Conservation (phyloP, 2,888 invertebrate species). For the Sarcophaga subvicina region DNA sequence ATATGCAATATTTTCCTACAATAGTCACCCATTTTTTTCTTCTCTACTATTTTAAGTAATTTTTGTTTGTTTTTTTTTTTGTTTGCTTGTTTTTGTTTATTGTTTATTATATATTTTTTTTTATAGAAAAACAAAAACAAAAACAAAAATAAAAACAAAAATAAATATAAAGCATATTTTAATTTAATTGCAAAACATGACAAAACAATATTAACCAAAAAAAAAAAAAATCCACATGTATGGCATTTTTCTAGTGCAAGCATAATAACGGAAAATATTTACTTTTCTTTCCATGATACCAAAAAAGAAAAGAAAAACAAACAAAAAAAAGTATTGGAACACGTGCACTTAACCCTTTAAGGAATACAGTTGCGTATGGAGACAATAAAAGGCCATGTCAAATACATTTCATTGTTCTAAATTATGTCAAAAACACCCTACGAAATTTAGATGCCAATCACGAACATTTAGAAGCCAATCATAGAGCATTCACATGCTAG, state of each 20-base stretch:
- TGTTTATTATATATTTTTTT: background rate
- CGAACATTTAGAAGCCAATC: no score
- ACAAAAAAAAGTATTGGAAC: background rate
- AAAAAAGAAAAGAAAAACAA: background rate
- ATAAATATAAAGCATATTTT: conserved; percentile 52
- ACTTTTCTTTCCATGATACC: conserved; percentile 14
- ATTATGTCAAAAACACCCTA: no score
- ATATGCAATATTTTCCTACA: conserved; percentile 27
- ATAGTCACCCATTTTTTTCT: background rate
- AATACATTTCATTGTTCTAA: no score
- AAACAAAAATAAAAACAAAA: background rate
- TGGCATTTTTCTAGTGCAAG: conserved; percentile 12
- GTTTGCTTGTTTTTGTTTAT: conserved; percentile 12
- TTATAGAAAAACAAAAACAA: background rate
- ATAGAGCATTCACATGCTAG: no score
- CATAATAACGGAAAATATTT: conserved; percentile 36
- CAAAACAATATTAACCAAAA: conserved; percentile 40
- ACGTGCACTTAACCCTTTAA: conserved; percentile 57
- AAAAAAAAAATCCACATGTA: conserved; percentile 13
- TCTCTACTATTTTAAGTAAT: background rate
- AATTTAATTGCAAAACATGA: conserved; percentile 65
- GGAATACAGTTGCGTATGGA: background rate
- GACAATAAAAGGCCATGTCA: background rate
- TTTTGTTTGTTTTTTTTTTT: conserved; percentile 6
- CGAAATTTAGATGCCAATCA: no score